Evolutionary conservation across 2,888 invertebrate genomes (phyloP).

Genomic region (Epirrhoe alternata): DNA sequence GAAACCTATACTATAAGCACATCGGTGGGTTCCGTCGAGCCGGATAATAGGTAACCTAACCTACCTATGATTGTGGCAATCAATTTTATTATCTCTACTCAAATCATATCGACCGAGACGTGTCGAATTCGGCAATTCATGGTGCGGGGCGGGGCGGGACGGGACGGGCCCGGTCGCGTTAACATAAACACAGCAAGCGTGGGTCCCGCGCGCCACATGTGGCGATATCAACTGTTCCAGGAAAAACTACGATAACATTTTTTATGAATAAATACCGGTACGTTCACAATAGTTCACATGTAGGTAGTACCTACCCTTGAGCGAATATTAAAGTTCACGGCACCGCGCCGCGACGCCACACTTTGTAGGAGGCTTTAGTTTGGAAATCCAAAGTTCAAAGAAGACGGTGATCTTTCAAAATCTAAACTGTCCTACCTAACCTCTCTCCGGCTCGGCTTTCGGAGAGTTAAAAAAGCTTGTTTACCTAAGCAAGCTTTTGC

Average conservation of each 20-base stretch:
- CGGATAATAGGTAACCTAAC: neutral
- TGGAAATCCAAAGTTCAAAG: neutral
- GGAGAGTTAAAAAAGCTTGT: neutral
- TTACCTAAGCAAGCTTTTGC: too few species aligned
- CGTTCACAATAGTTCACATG: too few species aligned
- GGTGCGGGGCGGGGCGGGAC: neutral
- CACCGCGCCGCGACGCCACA: neutral
- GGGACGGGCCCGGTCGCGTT: neutral
- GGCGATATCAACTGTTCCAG: constrained; percentile 8
- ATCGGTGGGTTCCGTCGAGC: constrained; percentile 1
- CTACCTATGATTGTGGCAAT: too few species aligned
- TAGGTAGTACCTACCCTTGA: neutral
- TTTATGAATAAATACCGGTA: constrained; percentile 10
- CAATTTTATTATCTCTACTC: neutral
- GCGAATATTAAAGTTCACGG: constrained; percentile 3
- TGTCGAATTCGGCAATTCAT: neutral
- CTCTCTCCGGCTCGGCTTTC: neutral
- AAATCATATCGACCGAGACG: too few species aligned
- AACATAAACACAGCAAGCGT: too few species aligned
- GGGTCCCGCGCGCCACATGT: neutral
- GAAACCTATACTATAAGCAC: neutral
- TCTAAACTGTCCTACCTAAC: too few species aligned
- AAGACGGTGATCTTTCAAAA: neutral
- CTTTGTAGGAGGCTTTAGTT: neutral
- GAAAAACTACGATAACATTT: constrained; percentile 11